Percentiles rank a stretch among this genome's conserved stretches.
These are phyloP conservation scores for Hecatera dysodea DNA, from an alignment of 2,888 invertebrate species.

Conservation along the genomic window DNA sequence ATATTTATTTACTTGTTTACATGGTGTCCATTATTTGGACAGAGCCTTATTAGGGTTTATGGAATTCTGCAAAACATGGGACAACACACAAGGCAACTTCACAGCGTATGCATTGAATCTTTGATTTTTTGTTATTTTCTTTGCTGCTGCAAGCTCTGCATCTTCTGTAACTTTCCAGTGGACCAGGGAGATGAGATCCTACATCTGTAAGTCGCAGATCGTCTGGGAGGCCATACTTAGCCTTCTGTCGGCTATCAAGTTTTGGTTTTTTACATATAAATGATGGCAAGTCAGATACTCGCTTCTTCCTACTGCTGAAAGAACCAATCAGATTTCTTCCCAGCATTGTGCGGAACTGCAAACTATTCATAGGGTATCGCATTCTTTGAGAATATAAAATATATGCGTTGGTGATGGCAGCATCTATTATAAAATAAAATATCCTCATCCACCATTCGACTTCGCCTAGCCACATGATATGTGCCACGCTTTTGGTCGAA, in stretches of 20 bases:
- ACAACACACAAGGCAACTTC: slow-evolving; percentile 29
- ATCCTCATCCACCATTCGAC: too few species aligned
- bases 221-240: too few species aligned
- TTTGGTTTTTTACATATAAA: too few species aligned
- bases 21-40: too few species aligned
- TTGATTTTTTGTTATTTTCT: slow-evolving; percentile 15
- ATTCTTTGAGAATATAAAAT: slow-evolving; percentile 2
- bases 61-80: slow-evolving; percentile 37
- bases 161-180: slow-evolving; percentile 2
- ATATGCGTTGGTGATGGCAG: slow-evolving; percentile 7
- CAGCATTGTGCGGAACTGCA: too few species aligned
- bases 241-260: too few species aligned
- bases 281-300: slow-evolving; percentile 5
- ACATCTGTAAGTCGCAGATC: too few species aligned
- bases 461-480: background rate
- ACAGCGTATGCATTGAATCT: slow-evolving; percentile 32
- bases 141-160: slow-evolving; percentile 25
- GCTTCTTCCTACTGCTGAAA: too few species aligned
- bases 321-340: too few species aligned
- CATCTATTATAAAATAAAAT: background rate
- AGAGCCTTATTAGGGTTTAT: slow-evolving; percentile 3
- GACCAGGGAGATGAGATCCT: background rate
- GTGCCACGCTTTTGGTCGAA: slow-evolving; percentile 1
- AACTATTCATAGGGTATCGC: background rate
- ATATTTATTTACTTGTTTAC: too few species aligned